These are phyloP conservation scores for Diprion similis DNA, from an alignment of 1,140 invertebrate genomes.

Conservation along the genomic window DNA sequence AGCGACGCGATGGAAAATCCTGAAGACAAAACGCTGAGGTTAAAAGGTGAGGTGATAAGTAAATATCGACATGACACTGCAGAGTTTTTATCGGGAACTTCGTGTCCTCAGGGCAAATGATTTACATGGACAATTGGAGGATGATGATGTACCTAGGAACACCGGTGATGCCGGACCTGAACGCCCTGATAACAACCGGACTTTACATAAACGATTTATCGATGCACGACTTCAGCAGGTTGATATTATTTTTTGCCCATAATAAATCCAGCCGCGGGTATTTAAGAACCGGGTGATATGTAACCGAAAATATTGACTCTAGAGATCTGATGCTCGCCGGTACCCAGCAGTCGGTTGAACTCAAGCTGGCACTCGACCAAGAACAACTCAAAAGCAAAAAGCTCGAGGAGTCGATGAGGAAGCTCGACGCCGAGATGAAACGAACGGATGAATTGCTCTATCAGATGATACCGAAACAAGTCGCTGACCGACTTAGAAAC, in stretches of 20 bases:
- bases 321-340: conserved; percentile 96
- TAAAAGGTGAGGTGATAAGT: conserved; percentile 74
- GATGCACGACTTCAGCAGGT: conserved; percentile 97
- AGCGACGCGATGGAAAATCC: conserved; percentile 69
- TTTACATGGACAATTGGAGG: conserved; percentile 97
- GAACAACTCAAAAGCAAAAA: conserved; percentile 97
- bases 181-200: conserved; percentile 86
- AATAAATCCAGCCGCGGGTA: background rate
- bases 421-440: conserved; percentile 95
- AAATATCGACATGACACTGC: background rate
- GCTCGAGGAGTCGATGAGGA: conserved; percentile 94
- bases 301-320: conserved; percentile 31
- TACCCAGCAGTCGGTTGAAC: conserved; percentile 95
- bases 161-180: conserved; percentile 93
- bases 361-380: conserved; percentile 94
- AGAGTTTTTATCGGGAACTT: background rate
- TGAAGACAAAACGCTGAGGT: conserved; percentile 75
- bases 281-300: background rate
- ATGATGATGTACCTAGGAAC: conserved; percentile 97
- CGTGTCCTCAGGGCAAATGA: conserved; percentile 86
- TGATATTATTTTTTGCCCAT: conserved; percentile 34
- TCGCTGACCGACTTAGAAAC: conserved; percentile 88
- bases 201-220: conserved; percentile 97
- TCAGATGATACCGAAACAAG: conserved; percentile 98
- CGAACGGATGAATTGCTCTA: conserved; percentile 94